Percentiles rank a stretch among this genome's conserved stretches.
These are phyloP conservation scores for Erythrolamprus reginae DNA, from an alignment of 2,113 vertebrate species.

Conservation along the genomic window DNA sequence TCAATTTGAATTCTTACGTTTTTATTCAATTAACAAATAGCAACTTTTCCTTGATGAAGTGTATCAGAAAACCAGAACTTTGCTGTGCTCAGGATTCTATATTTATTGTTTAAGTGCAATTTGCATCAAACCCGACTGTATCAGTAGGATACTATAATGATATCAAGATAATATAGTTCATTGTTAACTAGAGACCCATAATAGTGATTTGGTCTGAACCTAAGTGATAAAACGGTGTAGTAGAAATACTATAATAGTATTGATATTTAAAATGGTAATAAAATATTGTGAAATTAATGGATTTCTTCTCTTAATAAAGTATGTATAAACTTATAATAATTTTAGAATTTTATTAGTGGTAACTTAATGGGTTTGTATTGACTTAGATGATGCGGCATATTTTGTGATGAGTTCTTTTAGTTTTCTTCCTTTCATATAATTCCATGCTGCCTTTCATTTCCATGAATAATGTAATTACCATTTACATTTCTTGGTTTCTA, in stretches of 20 bases:
- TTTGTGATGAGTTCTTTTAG: neutral
- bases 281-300: neutral
- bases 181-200: neutral
- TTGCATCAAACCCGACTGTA: neutral
- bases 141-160: neutral
- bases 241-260: neutral
- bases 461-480: neutral
- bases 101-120: neutral
- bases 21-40: neutral
- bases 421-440: neutral
- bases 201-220: neutral
- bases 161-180: neutral
- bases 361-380: neutral
- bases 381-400: neutral
- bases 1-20: neutral
- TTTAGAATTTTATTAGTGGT: neutral
- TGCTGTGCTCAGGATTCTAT: neutral
- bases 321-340: neutral
- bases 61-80: neutral
- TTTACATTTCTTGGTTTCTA: neutral
- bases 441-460: neutral
- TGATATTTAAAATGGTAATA: neutral
- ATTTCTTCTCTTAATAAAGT: neutral
- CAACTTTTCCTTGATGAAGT: neutral
- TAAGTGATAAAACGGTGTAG: neutral